Evolutionary conservation across 1,140 invertebrate species (phyloP), one percentile per base, ranked within the genome.

Genomic region (Drosophila pallidifrons): DNA sequence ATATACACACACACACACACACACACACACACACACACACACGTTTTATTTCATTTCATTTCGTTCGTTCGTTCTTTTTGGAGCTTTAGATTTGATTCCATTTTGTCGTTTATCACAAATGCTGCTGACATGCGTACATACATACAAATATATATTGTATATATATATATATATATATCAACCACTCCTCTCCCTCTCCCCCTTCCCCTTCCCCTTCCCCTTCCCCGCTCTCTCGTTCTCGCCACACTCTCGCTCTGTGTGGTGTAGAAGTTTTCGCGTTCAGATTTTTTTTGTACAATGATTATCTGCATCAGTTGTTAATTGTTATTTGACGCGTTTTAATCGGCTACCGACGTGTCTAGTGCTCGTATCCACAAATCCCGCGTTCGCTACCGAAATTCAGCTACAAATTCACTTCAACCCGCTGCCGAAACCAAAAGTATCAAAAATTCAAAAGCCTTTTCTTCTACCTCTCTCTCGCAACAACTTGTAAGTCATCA

Each of bases 221-320:
- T 32, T 10, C 0, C 49, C n/a, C 3, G n/a, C 55, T 1, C 52
- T 30, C 49, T 35, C 43, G 13, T 13, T 3, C 58, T 61, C 60
- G n/a, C 15, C 43, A 47, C 28, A 7, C 59, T 49, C 20, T 13
- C 10, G 30, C 16, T 51, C 20, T n/a, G 28, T 72, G 54, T 57
- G 38, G 69, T 57, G 38, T 72, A 80, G 81, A 83, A 83, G 69
- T 83, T 88, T 83, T 75, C 51, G 80, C 80, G 83, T 79, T 88
- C 83, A 77, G 66, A 83, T 72, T 83, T 80, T 83, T 83, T 87
- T 87, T 88, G 83, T 87, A 65, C 83, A 89, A 69, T 82, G 81
- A 91, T 91, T 91, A 91, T 91, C 89, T 91, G 81, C 89, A 91
- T 91, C 89, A 91, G 89, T 91, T 91, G 89, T 91, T 91, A 91